Evolutionary conservation across 2,797 vertebrate species (phyloP).

Genomic region (Clarias pachynema): DNA sequence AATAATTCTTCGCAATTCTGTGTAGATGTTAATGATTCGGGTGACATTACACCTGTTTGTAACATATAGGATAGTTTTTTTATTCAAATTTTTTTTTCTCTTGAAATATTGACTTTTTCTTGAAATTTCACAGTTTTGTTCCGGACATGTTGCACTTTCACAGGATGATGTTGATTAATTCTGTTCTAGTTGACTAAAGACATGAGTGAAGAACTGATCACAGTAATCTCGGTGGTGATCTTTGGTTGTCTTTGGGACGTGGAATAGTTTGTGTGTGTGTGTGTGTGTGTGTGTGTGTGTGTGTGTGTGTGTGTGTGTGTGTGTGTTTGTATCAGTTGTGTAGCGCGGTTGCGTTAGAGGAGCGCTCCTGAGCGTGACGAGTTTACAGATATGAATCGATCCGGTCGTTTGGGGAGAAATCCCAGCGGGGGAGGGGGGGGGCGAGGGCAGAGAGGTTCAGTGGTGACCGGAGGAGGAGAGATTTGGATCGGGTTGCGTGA

Average conservation of each 20-base stretch:
- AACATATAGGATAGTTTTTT: too few species aligned
- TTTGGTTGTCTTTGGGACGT: neutral
- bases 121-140: too few species aligned
- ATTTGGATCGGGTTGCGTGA: constrained; percentile 68
- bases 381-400: constrained; percentile 22
- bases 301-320: neutral
- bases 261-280: neutral
- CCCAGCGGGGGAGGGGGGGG: neutral
- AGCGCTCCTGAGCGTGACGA: neutral
- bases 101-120: too few species aligned
- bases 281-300: neutral
- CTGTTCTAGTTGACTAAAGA: too few species aligned
- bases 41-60: too few species aligned
- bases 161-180: too few species aligned
- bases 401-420: constrained; percentile 18
- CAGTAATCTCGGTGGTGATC: neutral
- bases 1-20: too few species aligned
- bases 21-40: too few species aligned
- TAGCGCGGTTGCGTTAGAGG: neutral
- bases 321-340: neutral
- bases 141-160: too few species aligned
- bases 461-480: constrained; percentile 50
- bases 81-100: too few species aligned
- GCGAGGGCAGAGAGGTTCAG: neutral
- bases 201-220: too few species aligned